Conservation (phyloP, 92 coral and sea anemone species). For the Epizoanthus scotinus region DNA sequence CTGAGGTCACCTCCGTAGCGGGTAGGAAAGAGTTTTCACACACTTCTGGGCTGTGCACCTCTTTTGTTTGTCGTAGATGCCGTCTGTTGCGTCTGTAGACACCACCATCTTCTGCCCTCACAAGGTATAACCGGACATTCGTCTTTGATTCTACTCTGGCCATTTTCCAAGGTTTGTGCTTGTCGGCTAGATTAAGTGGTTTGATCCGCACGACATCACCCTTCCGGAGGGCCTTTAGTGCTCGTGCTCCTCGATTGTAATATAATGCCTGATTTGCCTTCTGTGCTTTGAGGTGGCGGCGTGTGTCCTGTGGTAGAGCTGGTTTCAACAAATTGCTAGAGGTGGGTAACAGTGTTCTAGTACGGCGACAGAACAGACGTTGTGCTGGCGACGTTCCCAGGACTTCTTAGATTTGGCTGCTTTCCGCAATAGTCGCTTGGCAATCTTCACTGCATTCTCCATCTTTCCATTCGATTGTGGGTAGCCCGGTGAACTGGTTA, state of each 20-base stretch:
- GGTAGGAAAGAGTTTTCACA: neutral
- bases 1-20: neutral
- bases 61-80: constrained; percentile 33
- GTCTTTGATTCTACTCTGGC: constrained; percentile 31
- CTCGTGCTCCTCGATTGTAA: constrained; percentile 16
- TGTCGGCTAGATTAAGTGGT: constrained; percentile 24
- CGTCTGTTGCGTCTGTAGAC: constrained; percentile 28
- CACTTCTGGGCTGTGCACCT: neutral
- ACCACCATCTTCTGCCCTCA: constrained; percentile 34
- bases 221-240: constrained; percentile 20
- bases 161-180: constrained; percentile 25
- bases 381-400: constrained; percentile 44
- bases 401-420: constrained; percentile 44
- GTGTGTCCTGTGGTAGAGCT: constrained; percentile 11
- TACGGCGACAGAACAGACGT: too few species aligned
- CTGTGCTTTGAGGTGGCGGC: constrained; percentile 4
- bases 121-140: constrained; percentile 33
- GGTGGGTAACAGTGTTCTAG: constrained; percentile 39
- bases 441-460: constrained; percentile 47
- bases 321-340: constrained; percentile 24
- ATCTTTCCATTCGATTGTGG: constrained; percentile 39
- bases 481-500: constrained; percentile 44
- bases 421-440: constrained; percentile 36
- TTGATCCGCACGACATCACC: constrained; percentile 45
- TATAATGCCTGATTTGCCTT: constrained; percentile 18